phyloP scores from a whole-genome alignment of 2,888 invertebrate species.

The Gryllus longicercus region DNA sequence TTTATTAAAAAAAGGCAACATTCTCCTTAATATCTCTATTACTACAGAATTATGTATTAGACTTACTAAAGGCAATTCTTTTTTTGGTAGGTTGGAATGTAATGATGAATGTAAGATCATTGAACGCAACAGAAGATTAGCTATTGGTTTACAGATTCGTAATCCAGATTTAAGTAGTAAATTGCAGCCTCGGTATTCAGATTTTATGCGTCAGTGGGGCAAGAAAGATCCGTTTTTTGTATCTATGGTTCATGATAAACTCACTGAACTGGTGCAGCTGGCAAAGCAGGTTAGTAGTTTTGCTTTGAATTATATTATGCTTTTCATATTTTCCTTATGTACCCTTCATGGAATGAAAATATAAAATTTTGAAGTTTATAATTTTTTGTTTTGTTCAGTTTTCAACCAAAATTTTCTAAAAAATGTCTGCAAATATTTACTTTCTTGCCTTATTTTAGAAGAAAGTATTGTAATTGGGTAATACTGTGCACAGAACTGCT shows the following conservation, averaged over 20 bases:
- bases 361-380: no score
- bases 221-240: conserved; percentile 79
- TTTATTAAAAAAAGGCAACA: not conserved
- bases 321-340: no score
- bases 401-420: no score
- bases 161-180: conserved; percentile 82
- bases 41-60: not conserved
- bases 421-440: no score
- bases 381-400: no score
- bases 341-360: no score
- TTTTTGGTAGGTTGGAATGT: conserved; percentile 72
- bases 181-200: conserved; percentile 79
- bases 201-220: conserved; percentile 77
- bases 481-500: no score
- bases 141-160: conserved; percentile 86
- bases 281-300: conserved; percentile 69
- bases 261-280: conserved; percentile 79
- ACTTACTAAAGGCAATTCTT: not conserved
- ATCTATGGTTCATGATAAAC: conserved; percentile 74
- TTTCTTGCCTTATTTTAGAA: no score
- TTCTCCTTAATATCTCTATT: not conserved
- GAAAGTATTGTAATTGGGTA: no score
- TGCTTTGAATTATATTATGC: no score
- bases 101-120: conserved; percentile 85
- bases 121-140: conserved; percentile 84